A percentile compares a stretch with the other conserved stretches of the same genome.
phyloP scores from a whole-genome alignment of 2,888 invertebrate species.

The Drosophila prolongata region DNA sequence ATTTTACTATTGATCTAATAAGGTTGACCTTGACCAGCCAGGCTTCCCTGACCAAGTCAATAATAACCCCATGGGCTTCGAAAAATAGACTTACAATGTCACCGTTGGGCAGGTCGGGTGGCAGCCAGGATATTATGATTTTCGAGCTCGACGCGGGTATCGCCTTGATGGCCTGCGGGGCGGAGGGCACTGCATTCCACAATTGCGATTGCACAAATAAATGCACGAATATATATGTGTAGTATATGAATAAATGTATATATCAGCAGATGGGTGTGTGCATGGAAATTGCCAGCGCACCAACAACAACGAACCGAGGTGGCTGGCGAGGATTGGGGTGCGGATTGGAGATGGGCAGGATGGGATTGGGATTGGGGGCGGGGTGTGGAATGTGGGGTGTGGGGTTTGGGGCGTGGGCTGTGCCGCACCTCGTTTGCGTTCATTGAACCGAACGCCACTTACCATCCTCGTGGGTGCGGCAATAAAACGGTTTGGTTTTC shows the following conservation, averaged over 20 bases:
- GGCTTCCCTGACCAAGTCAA: neutral
- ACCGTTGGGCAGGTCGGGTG: constrained; percentile 93
- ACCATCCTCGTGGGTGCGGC: constrained; percentile 96
- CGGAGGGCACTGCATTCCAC: constrained; percentile 90
- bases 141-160: constrained; percentile 93
- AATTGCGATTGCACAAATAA: constrained; percentile 31
- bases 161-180: constrained; percentile 96
- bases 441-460: constrained; percentile 81
- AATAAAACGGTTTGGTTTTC: constrained; percentile 92
- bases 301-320: constrained; percentile 40
- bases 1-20: neutral
- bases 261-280: constrained; percentile 14
- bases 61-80: constrained; percentile 1
- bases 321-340: neutral
- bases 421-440: constrained; percentile 68
- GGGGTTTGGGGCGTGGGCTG: neutral
- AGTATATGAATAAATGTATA: constrained; percentile 44
- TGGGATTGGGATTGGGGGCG: neutral
- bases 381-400: neutral
- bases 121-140: constrained; percentile 95
- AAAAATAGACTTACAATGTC: constrained; percentile 86
- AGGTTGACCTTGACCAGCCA: constrained; percentile 1
- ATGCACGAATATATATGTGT: constrained; percentile 25
- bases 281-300: constrained; percentile 64
- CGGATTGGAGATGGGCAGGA: neutral